Base-by-base conservation (phyloP, 2,797 vertebrate genomes). In the Labeo calbasu region DNA sequence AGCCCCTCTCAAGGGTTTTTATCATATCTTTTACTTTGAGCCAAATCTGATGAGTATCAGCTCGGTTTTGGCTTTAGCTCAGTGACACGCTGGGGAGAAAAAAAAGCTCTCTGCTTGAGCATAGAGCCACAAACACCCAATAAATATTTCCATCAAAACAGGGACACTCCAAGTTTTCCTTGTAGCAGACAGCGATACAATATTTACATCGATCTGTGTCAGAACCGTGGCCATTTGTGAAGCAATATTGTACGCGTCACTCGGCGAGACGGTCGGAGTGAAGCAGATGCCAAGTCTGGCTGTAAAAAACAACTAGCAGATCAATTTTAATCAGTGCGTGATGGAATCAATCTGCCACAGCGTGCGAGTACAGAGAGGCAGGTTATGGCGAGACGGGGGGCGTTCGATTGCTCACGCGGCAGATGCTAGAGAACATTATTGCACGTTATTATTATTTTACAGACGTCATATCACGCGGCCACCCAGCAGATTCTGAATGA, bases 311-410 rank as follows among this genome's bases (percentile, higher is more conserved):
- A 93, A 92, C 92, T 92, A 92, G 93, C 91, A 92, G 95, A 97
- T 97, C 95, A 92, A 96, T 97, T 93, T 93, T 92, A 94, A 94
- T 95, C 95, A 95, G 91, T 82, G 66, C n/a, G 15, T 59, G 73
- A 82, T 77, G 75, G 57, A 79, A 59, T 70, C 81, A 82, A 53
- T 87, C 69, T 46, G 66, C n/a, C 65, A 72, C 77, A 21, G 48
- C 57, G 28, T 48, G 36, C 13, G 2, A 15, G 15, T 46, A 51
- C 46, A 75, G 57, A n/a, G 61, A 50, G 50, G 51, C 63, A 77
- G 23, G 82, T 77, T 40, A 83, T 32, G 63, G 63, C 6, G 14
- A 63, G 59, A 53, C 46, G 28, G 70, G n/a, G 21, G 57, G 28
- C 25, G 9, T 70, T 83, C 21, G 36, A 69, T 77, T 70, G 51